These are phyloP conservation scores for Ophion ellenae DNA, from an alignment of 2,888 invertebrate species.

Conservation along the genomic window DNA sequence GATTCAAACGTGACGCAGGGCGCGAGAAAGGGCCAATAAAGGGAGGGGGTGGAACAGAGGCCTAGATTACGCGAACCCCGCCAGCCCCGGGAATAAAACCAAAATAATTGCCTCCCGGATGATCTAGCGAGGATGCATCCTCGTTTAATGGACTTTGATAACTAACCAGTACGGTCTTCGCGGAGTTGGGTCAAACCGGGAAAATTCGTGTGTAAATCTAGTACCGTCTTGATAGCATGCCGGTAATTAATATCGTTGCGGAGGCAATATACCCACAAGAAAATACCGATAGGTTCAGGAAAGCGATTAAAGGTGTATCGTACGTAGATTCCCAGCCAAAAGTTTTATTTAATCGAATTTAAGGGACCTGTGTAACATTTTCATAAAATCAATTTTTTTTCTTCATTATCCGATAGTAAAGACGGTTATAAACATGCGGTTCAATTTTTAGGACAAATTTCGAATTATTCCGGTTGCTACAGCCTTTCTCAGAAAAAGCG, in stretches of 20 bases:
- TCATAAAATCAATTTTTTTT: no score
- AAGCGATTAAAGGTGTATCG: no score
- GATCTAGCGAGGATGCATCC: constrained; percentile 51
- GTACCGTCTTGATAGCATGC: background rate
- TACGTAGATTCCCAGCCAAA: no score
- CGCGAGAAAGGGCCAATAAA: background rate
- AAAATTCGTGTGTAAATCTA: background rate
- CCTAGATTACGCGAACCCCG: constrained; percentile 53
- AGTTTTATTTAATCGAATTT: no score
- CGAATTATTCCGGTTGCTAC: no score
- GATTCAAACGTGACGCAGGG: constrained; percentile 5
- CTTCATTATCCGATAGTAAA: no score
- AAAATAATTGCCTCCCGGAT: constrained; percentile 58
- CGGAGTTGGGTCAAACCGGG: constrained; percentile 9
- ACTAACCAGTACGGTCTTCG: constrained; percentile 19
- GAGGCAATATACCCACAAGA: no score
- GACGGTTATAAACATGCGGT: no score
- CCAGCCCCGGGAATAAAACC: constrained; percentile 49
- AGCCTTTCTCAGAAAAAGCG: no score
- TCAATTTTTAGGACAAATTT: no score
- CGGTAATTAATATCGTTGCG: background rate
- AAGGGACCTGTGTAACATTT: no score
- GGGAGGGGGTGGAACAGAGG: background rate
- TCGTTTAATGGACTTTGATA: constrained; percentile 54
- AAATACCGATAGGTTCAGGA: no score